phyloP scores from a whole-genome alignment of 2,888 invertebrate genomes.

The Parascotia fuliginaria region DNA sequence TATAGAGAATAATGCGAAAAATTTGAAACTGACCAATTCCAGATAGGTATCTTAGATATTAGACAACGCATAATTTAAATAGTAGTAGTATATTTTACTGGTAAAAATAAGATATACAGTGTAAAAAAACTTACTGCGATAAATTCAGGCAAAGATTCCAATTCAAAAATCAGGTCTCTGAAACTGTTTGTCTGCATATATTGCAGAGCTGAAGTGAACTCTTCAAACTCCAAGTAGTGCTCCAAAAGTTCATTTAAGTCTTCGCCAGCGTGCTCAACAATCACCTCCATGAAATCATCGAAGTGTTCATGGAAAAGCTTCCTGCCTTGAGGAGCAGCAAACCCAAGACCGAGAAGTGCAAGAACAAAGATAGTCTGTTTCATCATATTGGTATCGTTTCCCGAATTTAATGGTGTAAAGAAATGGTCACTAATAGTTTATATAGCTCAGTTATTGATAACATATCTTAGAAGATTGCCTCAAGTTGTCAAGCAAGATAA shows the following conservation, averaged over 20 bases:
- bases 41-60: too few species aligned
- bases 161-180: conserved; percentile 62
- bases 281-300: conserved; percentile 62
- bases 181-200: conserved; percentile 62
- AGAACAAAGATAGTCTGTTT: conserved; percentile 55
- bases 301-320: conserved; percentile 71
- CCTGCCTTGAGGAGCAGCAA: conserved; percentile 62
- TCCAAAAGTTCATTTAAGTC: conserved; percentile 47
- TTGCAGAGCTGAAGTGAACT: conserved; percentile 53
- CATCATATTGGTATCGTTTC: conserved; percentile 49
- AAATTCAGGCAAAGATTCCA: conserved; percentile 71
- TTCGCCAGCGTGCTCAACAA: conserved; percentile 48
- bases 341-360: conserved; percentile 52
- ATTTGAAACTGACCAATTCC: too few species aligned
- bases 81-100: too few species aligned
- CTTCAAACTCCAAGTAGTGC: conserved; percentile 61
- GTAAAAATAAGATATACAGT: too few species aligned
- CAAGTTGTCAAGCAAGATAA: background rate
- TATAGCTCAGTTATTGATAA: conserved; percentile 43
- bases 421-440: conserved; percentile 20
- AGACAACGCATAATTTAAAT: too few species aligned
- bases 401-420: conserved; percentile 33
- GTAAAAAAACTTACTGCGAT: conserved; percentile 66
- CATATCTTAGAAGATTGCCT: conserved; percentile 14
- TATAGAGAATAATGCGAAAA: too few species aligned